phyloP scores from a whole-genome alignment of 2,797 vertebrate species.

The Tadarida brasiliensis region DNA sequence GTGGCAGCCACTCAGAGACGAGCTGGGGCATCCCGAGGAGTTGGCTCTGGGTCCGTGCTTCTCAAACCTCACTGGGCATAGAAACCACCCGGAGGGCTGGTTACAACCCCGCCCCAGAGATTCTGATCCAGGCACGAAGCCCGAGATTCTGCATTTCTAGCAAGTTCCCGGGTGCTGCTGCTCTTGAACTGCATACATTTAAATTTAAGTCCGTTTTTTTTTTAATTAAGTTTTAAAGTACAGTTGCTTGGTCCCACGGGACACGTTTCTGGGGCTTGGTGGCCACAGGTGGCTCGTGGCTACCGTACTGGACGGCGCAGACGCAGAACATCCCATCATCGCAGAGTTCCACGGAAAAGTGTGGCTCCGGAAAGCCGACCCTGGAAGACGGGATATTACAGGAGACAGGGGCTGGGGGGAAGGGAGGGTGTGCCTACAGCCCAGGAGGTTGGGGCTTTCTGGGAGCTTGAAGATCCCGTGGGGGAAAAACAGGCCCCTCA shows the following conservation, averaged over 20 bases:
- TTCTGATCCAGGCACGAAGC: neutral
- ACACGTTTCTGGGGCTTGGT: neutral
- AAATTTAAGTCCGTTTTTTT: neutral
- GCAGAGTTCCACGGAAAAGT: accelerated
- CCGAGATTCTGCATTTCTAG: neutral
- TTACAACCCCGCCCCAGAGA: neutral
- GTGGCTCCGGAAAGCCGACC: neutral
- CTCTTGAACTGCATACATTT: neutral
- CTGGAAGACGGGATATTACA: neutral
- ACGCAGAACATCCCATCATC: accelerated
- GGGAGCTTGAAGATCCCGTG: neutral
- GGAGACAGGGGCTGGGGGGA: accelerated
- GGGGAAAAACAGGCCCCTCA: neutral
- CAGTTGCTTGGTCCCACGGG: neutral
- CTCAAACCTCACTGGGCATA: neutral
- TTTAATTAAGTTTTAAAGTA: neutral
- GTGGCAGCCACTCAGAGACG: too few relatives aligned
- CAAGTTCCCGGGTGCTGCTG: neutral
- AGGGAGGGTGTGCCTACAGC: neutral
- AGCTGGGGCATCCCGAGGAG: neutral
- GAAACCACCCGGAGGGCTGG: neutral
- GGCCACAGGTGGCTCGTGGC: neutral
- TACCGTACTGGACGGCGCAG: neutral
- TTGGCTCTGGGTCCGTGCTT: neutral
- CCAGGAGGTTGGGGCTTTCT: neutral